Base-by-base conservation (phyloP, 1,140 invertebrate genomes). In the Cryptotermes secundus region DNA sequence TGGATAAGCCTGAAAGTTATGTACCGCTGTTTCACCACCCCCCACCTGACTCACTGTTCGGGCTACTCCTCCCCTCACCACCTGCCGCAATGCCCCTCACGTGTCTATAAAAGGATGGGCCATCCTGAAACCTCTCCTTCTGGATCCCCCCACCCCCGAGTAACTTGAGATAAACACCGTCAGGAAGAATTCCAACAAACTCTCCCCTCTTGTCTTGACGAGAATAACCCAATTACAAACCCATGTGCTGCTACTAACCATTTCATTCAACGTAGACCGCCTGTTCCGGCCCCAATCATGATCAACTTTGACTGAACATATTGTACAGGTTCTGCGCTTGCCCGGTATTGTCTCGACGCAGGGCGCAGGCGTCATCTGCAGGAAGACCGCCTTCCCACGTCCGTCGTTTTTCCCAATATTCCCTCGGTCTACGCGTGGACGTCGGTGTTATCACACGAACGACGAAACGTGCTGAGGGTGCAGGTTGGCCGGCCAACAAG, bases 21-120 rank as follows among this genome's bases (percentile, higher is more conserved):
- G 59, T 72, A 6, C 59, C 65, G 7, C 53, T 12, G 24, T 53
- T 49, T 72, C 34, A 22, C 65, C 65, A 36, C 34, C 45, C 31
- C 34, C 83, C 49, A 35, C 36, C 83, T 59, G 34, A 45, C 83
- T 42, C 83, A 72, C 65, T 6, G 34, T 49, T 34, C n/a, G 59
- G 59, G 59, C 59, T n/a, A 7, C 53, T 19, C 59, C 59, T 6
- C 31, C 80, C 80, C 80, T 45, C 84, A 45, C 83, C 72, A 34
- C 72, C 72, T 85, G 45, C 80, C 72, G 34, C 82, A 80, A 38
- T 72, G 82, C 84, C 84, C 84, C 83, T 80, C 83, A 53, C 81
- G 82, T 85, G 84, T 85, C 84, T 85, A 85, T 85, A 85, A 85
- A 85, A 85, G 84, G 84, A 85, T 36, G 84, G 81, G 49, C 84